Conservation (phyloP, 2,888 invertebrate genomes). For the Sepiola atlantica region DNA sequence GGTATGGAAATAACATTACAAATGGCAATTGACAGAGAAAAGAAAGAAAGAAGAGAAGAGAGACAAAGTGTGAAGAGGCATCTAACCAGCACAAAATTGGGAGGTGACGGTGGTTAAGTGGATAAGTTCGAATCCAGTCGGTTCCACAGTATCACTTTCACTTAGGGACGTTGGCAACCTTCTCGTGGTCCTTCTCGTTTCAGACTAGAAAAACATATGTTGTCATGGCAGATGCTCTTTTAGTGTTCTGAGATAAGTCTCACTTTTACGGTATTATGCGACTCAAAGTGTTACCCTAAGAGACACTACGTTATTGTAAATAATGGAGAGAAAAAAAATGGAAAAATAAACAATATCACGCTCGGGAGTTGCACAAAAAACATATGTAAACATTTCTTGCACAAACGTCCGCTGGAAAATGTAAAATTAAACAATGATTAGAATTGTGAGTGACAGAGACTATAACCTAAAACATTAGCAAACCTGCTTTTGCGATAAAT, state of each 20-base stretch:
- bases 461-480: not conserved
- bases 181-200: too few relatives aligned
- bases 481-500: not conserved
- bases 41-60: too few relatives aligned
- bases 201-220: not conserved
- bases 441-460: not conserved
- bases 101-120: not conserved
- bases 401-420: not conserved
- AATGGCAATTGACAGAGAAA: too few relatives aligned
- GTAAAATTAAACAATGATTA: not conserved
- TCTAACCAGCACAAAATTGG: too few relatives aligned
- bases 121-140: not conserved
- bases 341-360: not conserved
- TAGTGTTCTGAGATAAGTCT: not conserved
- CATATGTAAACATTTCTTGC: not conserved
- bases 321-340: not conserved
- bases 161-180: too few relatives aligned
- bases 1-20: too few relatives aligned
- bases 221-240: not conserved
- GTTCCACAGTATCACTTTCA: not conserved
- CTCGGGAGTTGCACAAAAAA: not conserved
- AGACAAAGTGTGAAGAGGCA: too few relatives aligned
- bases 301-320: not conserved
- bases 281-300: not conserved
- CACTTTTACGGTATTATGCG: not conserved